Conservation (phyloP, 2,888 invertebrate genomes). For the Nomada lathburiana region DNA sequence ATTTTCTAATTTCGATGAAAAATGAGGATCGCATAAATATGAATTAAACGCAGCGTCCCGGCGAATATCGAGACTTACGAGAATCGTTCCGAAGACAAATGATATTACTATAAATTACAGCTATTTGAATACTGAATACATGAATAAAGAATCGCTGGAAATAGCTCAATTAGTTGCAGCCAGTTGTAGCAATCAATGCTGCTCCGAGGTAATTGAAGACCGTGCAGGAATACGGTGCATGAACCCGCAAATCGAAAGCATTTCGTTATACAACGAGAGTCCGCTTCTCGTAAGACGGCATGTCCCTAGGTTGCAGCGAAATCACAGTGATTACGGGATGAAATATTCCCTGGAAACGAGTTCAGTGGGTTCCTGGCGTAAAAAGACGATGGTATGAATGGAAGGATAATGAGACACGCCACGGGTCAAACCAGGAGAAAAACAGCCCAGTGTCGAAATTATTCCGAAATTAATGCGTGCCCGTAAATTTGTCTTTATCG, state of each 20-base stretch:
- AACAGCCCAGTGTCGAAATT: constrained; percentile 12
- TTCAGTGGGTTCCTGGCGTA: neutral
- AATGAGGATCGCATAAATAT: neutral
- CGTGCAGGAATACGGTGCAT: neutral
- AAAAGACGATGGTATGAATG: neutral
- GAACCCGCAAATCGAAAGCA: neutral
- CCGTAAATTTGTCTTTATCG: too few species aligned
- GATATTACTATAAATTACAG: constrained; percentile 5
- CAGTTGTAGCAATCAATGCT: neutral
- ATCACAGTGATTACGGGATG: constrained; percentile 32
- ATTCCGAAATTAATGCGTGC: too few species aligned
- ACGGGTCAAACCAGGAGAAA: constrained; percentile 16
- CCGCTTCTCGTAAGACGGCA: neutral
- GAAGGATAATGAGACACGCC: constrained; percentile 31
- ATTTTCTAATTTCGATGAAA: neutral
- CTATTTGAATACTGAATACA: neutral
- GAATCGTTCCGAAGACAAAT: constrained; percentile 9
- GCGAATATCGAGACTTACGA: neutral
- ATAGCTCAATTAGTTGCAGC: constrained; percentile 9
- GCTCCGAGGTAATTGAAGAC: constrained; percentile 1
- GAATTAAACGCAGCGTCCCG: neutral
- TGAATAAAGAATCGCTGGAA: constrained; percentile 5
- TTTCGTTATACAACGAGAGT: constrained; percentile 4
- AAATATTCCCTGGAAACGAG: constrained; percentile 33
- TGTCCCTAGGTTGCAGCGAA: neutral